Base-by-base conservation (phyloP, 2,888 invertebrate species). In the Xestia c-nigrum region DNA sequence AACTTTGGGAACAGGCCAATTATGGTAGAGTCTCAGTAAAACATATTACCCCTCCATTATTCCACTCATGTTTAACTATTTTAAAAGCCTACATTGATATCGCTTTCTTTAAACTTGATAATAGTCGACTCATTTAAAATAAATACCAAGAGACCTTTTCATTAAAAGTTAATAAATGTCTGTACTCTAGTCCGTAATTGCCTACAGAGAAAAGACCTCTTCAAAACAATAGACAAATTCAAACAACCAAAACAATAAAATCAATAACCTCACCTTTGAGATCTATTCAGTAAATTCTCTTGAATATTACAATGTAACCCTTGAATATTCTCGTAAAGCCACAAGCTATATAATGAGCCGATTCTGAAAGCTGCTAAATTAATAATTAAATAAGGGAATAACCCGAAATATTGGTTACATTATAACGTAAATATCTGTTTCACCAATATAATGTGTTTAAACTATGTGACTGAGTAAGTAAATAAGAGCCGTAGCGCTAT, bases 381-480 rank as follows among this genome's bases (percentile, higher is more conserved):
- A 70, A 70, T 77, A 47, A 82, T 78, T 24, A 55, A 61, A 38
- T 19, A 31, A 31, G n/a, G 2, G 21, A 43, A 69, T 64, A 52
- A 43, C 38, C 57, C 24, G 24, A 12, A 66, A 66, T 78, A 69
- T 70, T 43, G 63, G 64, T 59, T 46, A 65, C 47, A 50, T 50
- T 75, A 24, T 57, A 78, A 82, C 24, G 38, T 65, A n/a, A 46
- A 65, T 6, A 59, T 52, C 38, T 40, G 47, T 78, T 65, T 38
- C 65, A 50, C 59, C 57, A 66, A 46, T 66, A 65, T 52, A 24
- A 64, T 38, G 10, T 81, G 38, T 76, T 76, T 61, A 16, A 75
- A 82, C 50, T 65, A 66, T 47, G 76, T 66, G 76, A 61, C 59
- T 61, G 21, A 21, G 19, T 78, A 82, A 76, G 76, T 65, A 46